Percentiles rank a stretch among this genome's conserved stretches.
Evolutionary conservation across 1,140 invertebrate species (phyloP).

Genomic region (Meteorus sp.): DNA sequence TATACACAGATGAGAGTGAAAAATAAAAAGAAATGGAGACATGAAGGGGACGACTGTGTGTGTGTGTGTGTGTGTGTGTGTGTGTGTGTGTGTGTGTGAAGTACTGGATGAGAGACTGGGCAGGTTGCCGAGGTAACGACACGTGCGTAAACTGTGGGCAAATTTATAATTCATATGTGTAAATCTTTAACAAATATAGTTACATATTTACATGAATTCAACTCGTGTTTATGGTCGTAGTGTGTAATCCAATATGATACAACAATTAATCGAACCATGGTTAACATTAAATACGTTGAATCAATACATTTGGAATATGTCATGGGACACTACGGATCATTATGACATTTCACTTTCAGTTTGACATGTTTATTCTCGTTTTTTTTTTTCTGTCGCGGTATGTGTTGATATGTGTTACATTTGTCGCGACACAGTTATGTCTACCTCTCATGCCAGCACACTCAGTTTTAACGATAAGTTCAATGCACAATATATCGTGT

Average conservation of each 20-base stretch:
- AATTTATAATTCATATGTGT: conserved; percentile 39
- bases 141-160: conserved; percentile 50
- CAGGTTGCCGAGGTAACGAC: conserved; percentile 25
- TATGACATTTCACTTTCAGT: background rate
- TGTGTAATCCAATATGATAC: background rate
- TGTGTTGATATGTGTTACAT: background rate
- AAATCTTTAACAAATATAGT: background rate
- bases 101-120: conserved; percentile 3
- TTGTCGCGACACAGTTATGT: background rate
- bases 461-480: background rate
- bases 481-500: background rate
- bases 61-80: background rate
- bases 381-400: background rate
- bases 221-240: background rate
- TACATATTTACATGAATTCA: background rate
- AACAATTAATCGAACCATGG: conserved; percentile 8
- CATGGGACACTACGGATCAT: background rate
- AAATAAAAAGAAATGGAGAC: background rate
- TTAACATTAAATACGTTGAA: background rate
- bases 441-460: background rate
- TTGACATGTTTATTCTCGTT: conserved; percentile 7
- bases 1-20: no score
- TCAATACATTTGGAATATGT: background rate
- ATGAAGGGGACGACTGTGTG: background rate
- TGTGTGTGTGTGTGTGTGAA: background rate